Percentiles rank a stretch among this genome's conserved stretches.
phyloP scores from a whole-genome alignment of 2,113 vertebrate genomes.

The Haplochromis burtoni region DNA sequence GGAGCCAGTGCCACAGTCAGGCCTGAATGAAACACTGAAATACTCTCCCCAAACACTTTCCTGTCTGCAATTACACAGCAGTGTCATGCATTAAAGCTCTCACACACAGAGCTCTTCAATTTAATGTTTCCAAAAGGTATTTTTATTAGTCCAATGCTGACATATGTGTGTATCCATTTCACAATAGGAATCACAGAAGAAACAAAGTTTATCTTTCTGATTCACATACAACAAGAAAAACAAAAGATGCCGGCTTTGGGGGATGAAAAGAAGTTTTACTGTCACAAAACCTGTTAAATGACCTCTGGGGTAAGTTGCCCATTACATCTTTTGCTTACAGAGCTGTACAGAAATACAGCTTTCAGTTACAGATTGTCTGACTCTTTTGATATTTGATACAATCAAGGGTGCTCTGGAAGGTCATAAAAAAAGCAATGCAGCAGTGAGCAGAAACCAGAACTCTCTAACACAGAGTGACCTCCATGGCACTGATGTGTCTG shows the following conservation, averaged over 20 bases:
- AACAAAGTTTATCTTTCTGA: background rate
- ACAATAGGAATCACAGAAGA: background rate
- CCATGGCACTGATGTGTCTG: background rate
- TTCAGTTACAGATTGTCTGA: conserved; percentile 29
- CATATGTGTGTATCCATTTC: background rate
- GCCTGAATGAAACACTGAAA: background rate
- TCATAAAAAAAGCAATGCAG: conserved; percentile 14
- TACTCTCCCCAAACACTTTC: background rate
- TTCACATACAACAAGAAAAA: background rate
- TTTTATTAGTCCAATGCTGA: background rate
- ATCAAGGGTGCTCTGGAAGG: conserved; percentile 3
- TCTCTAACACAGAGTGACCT: conserved; percentile 33
- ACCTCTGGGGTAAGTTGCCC: background rate
- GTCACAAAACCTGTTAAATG: background rate
- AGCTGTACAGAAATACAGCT: background rate
- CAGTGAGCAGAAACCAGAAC: conserved; percentile 14
- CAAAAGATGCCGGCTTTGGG: background rate
- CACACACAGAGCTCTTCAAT: background rate
- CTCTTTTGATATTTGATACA: conserved; percentile 42
- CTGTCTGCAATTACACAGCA: background rate
- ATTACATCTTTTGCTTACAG: background rate
- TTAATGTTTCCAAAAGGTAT: background rate
- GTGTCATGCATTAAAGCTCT: background rate
- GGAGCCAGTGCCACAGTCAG: background rate
- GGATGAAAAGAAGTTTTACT: background rate